Conservation (phyloP, 2,797 vertebrate species). For the Oceanodroma leucorhoa region DNA sequence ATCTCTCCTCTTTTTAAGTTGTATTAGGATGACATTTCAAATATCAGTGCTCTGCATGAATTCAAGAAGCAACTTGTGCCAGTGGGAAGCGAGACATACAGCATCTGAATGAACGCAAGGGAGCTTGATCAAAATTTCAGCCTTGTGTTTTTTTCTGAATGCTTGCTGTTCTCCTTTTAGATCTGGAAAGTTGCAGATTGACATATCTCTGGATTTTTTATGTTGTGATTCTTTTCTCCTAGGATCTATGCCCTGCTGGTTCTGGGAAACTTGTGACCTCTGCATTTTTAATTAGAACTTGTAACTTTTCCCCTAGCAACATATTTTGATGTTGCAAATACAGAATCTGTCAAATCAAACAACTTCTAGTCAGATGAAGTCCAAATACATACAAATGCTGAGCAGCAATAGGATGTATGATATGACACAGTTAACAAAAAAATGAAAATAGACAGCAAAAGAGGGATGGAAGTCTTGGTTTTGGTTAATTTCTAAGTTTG, state of each 20-base stretch:
- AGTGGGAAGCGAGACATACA: not conserved
- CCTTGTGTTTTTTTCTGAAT: not conserved
- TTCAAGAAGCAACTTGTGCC: not conserved
- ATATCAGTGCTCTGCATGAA: not conserved
- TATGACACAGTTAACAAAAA: not conserved
- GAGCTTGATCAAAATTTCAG: not conserved
- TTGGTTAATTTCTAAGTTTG: not conserved
- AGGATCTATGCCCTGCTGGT: slow-evolving; percentile 73
- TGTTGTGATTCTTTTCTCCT: slow-evolving; percentile 71
- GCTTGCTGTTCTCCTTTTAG: slow-evolving; percentile 55
- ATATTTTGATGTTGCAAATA: slow-evolving; percentile 73
- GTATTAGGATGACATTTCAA: not conserved
- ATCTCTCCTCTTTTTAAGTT: not conserved
- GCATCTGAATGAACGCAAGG: not conserved
- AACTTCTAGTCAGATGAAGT: slow-evolving; percentile 33
- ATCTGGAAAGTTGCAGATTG: slow-evolving; percentile 71
- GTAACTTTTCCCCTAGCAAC: slow-evolving; percentile 78
- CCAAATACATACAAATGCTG: not conserved
- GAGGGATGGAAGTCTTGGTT: not conserved
- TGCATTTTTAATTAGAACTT: slow-evolving; percentile 80
- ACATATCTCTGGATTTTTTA: slow-evolving; percentile 50
- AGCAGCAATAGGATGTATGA: not conserved
- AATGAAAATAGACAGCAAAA: not conserved
- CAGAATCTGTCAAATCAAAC: slow-evolving; percentile 70
- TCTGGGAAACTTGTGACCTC: slow-evolving; percentile 81